Evolutionary conservation across 2,797 vertebrate genomes (phyloP).

Genomic region (Botia kubotai): DNA sequence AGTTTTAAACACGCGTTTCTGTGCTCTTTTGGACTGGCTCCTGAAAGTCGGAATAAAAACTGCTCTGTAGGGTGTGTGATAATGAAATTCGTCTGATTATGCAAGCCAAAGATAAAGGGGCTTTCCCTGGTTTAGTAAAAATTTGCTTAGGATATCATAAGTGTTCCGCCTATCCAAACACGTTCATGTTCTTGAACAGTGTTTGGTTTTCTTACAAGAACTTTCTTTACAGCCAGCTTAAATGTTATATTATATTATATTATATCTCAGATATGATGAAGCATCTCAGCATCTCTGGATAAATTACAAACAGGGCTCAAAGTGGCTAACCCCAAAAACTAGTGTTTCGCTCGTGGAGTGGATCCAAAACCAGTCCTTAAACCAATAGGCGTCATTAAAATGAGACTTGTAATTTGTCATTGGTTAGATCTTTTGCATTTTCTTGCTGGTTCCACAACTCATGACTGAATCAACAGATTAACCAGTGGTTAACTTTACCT

Average conservation of each 20-base stretch:
- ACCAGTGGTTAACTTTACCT: not conserved
- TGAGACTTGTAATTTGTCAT: slow-evolving; percentile 57
- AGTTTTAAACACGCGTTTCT: no score
- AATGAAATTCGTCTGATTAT: slow-evolving; percentile 59
- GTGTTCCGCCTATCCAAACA: slow-evolving; percentile 1
- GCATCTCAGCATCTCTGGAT: slow-evolving; percentile 29
- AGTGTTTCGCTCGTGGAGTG: slow-evolving; percentile 45
- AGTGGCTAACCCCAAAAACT: slow-evolving; percentile 39
- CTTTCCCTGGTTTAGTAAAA: slow-evolving; percentile 10
- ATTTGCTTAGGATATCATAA: slow-evolving; percentile 8
- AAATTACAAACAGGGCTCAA: slow-evolving; percentile 47
- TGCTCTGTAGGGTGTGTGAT: slow-evolving; percentile 2
- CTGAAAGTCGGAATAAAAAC: slow-evolving; percentile 28
- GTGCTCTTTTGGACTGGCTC: slow-evolving; percentile 51
- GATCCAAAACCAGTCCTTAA: slow-evolving; percentile 53
- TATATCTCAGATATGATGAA: slow-evolving; percentile 7
- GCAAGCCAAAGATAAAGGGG: slow-evolving; percentile 18
- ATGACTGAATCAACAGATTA: slow-evolving; percentile 7
- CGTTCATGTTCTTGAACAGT: not conserved
- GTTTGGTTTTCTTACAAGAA: not conserved
- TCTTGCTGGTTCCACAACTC: slow-evolving; percentile 13
- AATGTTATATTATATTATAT: not conserved
- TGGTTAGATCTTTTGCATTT: slow-evolving; percentile 10
- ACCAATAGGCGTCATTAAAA: slow-evolving; percentile 45
- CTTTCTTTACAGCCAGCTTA: not conserved